phyloP scores from a whole-genome alignment of 2,888 invertebrate species.

The Phengaris alcon region DNA sequence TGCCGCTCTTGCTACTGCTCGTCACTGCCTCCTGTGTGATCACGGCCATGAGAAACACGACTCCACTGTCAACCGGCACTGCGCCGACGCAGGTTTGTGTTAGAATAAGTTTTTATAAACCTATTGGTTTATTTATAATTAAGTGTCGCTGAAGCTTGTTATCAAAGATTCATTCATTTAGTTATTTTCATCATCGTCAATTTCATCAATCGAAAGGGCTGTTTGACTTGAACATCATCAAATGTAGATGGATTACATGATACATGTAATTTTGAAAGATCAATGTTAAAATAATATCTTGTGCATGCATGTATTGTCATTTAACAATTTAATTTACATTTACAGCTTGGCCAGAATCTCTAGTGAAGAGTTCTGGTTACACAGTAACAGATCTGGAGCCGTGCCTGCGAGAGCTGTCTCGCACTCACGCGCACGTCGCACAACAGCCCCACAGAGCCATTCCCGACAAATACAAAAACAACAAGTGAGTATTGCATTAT shows the following conservation, averaged over 20 bases:
- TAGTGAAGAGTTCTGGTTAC: conserved; percentile 85
- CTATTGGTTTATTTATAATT: too few relatives aligned
- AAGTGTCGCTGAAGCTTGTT: not conserved
- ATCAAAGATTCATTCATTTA: not conserved
- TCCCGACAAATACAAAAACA: conserved; percentile 91
- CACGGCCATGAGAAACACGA: conserved; percentile 43
- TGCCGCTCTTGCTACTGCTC: conserved; percentile 88
- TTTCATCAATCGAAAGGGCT: not conserved
- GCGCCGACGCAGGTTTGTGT: conserved; percentile 37
- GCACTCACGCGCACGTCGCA: conserved; percentile 84
- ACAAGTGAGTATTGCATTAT: conserved; percentile 76
- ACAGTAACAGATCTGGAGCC: conserved; percentile 78
- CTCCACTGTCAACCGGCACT: conserved; percentile 35
- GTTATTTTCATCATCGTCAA: too few relatives aligned
- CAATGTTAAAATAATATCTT: too few relatives aligned
- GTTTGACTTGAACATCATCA: not conserved
- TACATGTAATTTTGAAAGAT: too few relatives aligned
- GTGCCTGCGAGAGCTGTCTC: conserved; percentile 83
- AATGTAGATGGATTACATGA: too few relatives aligned
- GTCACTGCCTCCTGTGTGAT: conserved; percentile 81
- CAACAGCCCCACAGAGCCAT: conserved; percentile 89
- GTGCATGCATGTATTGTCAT: too few relatives aligned
- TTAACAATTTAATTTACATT: not conserved
- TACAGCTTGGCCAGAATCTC: conserved; percentile 82
- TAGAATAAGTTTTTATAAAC: too few relatives aligned